Percentiles rank a stretch among this genome's conserved stretches.
Evolutionary conservation across 2,888 invertebrate genomes (phyloP).

Genomic region (Lochmaea crataegi): DNA sequence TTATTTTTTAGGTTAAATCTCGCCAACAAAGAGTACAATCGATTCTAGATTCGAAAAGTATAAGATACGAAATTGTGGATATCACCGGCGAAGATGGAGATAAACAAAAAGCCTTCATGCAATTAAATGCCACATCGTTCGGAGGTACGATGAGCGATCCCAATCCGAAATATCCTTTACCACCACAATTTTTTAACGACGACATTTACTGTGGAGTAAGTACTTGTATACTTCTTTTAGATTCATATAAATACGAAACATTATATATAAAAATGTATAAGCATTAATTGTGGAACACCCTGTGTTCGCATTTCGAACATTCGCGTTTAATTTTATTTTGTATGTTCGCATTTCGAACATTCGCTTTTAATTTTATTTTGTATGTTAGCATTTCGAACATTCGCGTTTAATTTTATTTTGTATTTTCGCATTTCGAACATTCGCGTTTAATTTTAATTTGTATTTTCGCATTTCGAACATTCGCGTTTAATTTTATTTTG

Average conservation of each 20-base stretch:
- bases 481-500: too few species aligned
- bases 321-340: too few species aligned
- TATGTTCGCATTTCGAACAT: too few species aligned
- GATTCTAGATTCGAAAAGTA: conserved; percentile 91
- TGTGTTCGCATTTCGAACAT: too few species aligned
- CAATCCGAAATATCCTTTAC: conserved; percentile 82
- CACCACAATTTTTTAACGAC: conserved; percentile 95
- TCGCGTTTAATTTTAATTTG: too few species aligned
- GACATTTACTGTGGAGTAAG: conserved; percentile 92
- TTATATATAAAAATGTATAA: neutral
- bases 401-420: too few species aligned
- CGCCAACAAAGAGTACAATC: conserved; percentile 92
- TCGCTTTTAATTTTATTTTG: too few species aligned
- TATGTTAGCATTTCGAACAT: too few species aligned
- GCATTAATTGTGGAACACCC: too few species aligned
- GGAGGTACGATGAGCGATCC: conserved; percentile 80
- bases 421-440: too few species aligned
- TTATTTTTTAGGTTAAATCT: conserved; percentile 83
- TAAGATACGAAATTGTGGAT: conserved; percentile 90
- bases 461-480: too few species aligned
- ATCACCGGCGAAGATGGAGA: conserved; percentile 94
- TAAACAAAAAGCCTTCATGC: conserved; percentile 90
- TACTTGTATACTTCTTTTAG: neutral
- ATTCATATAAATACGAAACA: neutral
- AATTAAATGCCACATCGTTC: conserved; percentile 82